Conservation (phyloP, 2,888 invertebrate genomes). For the Oligia fasciuncula region DNA sequence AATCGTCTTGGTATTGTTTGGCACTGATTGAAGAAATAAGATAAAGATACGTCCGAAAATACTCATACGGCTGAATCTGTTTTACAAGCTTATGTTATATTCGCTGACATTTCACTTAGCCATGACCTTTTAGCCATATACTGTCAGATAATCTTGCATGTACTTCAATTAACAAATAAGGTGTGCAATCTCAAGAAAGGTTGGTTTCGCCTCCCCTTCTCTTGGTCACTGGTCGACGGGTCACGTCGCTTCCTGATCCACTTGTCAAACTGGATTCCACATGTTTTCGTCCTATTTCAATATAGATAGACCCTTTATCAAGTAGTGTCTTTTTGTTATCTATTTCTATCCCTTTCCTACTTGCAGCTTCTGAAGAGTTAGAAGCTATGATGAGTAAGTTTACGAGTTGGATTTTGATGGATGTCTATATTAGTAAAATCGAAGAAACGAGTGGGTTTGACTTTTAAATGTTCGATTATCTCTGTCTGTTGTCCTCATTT, state of each 20-base stretch:
- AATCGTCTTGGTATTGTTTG: background rate
- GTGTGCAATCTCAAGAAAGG: constrained; percentile 39
- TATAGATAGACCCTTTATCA: constrained; percentile 30
- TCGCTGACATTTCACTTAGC: constrained; percentile 42
- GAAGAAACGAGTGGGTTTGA: background rate
- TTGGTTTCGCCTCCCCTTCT: constrained; percentile 39
- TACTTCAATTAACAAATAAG: constrained; percentile 37
- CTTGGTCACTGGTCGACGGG: constrained; percentile 19
- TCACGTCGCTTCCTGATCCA: constrained; percentile 57
- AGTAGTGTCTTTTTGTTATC: constrained; percentile 27
- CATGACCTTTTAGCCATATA: constrained; percentile 53
- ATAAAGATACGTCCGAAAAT: background rate
- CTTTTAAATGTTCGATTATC: background rate
- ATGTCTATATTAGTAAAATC: constrained; percentile 13
- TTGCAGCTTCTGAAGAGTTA: constrained; percentile 17
- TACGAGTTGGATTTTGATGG: constrained; percentile 28
- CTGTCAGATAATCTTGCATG: constrained; percentile 34
- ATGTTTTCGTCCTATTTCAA: constrained; percentile 50
- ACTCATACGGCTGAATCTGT: background rate
- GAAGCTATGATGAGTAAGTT: constrained; percentile 2
- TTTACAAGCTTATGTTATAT: constrained; percentile 9
- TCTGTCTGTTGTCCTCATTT: background rate
- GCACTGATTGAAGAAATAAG: no score
- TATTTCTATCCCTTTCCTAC: constrained; percentile 36
- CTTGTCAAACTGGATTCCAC: constrained; percentile 70